These are phyloP conservation scores for Heliconius aoede DNA, from an alignment of 2,888 invertebrate genomes.

Conservation along the genomic window DNA sequence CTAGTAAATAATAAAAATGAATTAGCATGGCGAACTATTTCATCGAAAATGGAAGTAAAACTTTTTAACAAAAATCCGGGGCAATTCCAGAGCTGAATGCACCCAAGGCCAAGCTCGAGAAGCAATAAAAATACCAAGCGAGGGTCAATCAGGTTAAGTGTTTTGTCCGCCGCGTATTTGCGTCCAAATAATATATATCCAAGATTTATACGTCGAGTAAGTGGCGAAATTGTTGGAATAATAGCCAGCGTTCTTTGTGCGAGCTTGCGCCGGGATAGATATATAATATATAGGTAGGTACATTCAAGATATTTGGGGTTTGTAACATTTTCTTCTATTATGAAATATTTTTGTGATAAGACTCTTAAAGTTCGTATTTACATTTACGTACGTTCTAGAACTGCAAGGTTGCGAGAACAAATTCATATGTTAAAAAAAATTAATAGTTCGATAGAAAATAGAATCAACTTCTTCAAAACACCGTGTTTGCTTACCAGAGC, in stretches of 20 bases:
- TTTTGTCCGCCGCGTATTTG: slow-evolving; percentile 65
- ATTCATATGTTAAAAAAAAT: too few species aligned
- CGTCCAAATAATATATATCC: slow-evolving; percentile 65
- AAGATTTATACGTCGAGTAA: slow-evolving; percentile 66
- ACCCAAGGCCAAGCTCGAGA: slow-evolving; percentile 57
- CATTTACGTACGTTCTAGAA: too few species aligned
- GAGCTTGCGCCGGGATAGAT: slow-evolving; percentile 44
- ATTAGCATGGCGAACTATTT: background rate
- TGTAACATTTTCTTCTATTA: slow-evolving; percentile 42
- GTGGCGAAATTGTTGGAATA: slow-evolving; percentile 69
- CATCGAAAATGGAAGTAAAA: slow-evolving; percentile 31
- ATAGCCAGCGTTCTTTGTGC: slow-evolving; percentile 50
- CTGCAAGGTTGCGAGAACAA: too few species aligned
- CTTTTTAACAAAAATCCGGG: slow-evolving; percentile 43
- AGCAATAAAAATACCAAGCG: slow-evolving; percentile 75
- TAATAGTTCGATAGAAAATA: background rate
- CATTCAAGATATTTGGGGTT: slow-evolving; percentile 44
- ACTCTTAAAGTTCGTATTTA: background rate
- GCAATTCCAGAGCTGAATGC: slow-evolving; percentile 42
- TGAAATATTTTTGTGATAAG: slow-evolving; percentile 1
- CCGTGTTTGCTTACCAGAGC: background rate
- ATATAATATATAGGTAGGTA: background rate
- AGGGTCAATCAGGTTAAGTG: slow-evolving; percentile 78
- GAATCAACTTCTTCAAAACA: background rate
- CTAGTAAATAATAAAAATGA: too few species aligned